Evolutionary conservation across 2,888 invertebrate genomes (phyloP), one percentile per base, ranked within the genome.

Genomic region (Therioaphis trifolii): DNA sequence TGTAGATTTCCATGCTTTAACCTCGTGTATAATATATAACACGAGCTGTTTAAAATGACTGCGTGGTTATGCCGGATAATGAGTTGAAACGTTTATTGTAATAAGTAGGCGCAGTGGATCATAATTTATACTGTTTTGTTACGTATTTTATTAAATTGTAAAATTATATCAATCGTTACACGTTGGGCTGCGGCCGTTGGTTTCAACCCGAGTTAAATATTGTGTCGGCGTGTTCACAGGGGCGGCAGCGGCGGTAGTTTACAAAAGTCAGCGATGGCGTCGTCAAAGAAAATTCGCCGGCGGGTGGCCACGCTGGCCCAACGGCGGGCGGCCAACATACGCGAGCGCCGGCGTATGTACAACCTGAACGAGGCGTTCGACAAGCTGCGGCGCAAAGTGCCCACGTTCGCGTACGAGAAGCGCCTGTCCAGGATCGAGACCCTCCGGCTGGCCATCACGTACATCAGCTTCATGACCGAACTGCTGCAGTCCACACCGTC

Each of bases 381-480:
- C 88, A 95, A 95, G 88, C 90, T 98, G 61, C 91, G 98, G 40
- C 91, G 96, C 87, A 96, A 96, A 91, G 93, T 97, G 5, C 98
- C 98, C 27, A 98, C 98, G 0, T 98, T 98, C 88, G 97, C 98
- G 0, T 98, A 98, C 88, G 98, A 98, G 89, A 98, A 98, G 89
- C 92, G 97, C 0, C 91, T 98, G 2, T 98, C 97, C 0, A 93
- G 98, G 86, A 98, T 98, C 88, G 98, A 98, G 90, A 98, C 98
- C 0, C 91, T 98, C 0, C 92, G 97, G 0, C 90, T 98, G 87
- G 98, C 98, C 79, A 97, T 98, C 87, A 97, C 96, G 0, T 98
- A 98, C 90, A 98, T 98, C 87, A 94, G 95, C 85, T 98, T 98
- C 89, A 98, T 98, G 98, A 93, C 95, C 43, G 97, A 98, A 88